Evolutionary conservation across 2,888 invertebrate species (phyloP).

Genomic region (Arrhopalites spinosus): DNA sequence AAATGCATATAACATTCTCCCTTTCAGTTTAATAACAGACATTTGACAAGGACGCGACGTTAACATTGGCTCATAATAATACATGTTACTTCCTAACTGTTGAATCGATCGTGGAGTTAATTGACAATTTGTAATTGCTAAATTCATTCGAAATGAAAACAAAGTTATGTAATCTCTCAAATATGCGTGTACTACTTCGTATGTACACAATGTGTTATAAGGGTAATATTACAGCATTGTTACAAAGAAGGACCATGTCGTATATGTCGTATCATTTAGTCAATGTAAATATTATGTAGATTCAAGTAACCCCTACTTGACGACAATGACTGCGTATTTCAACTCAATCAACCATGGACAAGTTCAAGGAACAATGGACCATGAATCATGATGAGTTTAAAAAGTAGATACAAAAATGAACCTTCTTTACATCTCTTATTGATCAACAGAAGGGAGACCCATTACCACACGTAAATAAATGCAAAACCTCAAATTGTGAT

Average conservation of each 20-base stretch:
- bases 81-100: neutral
- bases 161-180: neutral
- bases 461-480: too few species aligned
- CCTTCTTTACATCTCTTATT: too few species aligned
- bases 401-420: neutral
- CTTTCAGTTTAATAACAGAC: neutral
- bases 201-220: too few species aligned
- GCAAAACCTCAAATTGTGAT: too few species aligned
- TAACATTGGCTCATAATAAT: neutral
- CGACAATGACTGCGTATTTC: too few species aligned
- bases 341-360: neutral
- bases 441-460: too few species aligned
- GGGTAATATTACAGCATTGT: too few species aligned
- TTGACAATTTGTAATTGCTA: neutral
- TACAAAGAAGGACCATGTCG: too few species aligned
- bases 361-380: constrained; percentile 1
- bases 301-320: too few species aligned
- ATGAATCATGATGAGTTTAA: neutral
- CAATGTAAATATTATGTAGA: too few species aligned
- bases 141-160: neutral
- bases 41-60: neutral
- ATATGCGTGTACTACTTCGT: neutral
- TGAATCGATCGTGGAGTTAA: neutral
- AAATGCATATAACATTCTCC: neutral
- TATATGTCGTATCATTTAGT: too few species aligned